phyloP scores from a whole-genome alignment of 1,140 invertebrate species.

The Glomeris maerens region DNA sequence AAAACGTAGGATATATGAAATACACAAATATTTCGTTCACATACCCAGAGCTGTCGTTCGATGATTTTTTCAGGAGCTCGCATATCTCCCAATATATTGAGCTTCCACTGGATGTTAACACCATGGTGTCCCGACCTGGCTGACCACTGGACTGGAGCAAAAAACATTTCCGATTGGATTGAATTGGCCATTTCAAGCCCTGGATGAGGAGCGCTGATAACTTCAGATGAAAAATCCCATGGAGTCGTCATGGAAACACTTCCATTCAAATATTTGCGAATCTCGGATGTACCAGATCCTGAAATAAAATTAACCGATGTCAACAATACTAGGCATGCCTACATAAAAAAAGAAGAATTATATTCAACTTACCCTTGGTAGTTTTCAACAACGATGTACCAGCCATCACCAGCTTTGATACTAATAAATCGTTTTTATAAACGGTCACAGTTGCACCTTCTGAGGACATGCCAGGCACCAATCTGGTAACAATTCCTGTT shows the following conservation, averaged over 20 bases:
- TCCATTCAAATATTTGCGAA: constrained; percentile 31
- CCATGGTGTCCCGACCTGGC: constrained; percentile 16
- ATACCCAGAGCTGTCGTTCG: constrained; percentile 21
- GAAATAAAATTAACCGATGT: constrained; percentile 1
- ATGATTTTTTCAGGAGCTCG: constrained; percentile 15
- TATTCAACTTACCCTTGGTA: constrained; percentile 14
- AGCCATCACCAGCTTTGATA: too few species aligned
- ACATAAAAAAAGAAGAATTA: background rate
- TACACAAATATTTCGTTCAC: too few species aligned
- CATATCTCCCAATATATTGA: constrained; percentile 14
- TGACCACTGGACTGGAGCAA: constrained; percentile 61
- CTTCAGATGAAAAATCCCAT: constrained; percentile 29
- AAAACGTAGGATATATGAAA: too few species aligned
- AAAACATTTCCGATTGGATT: constrained; percentile 80
- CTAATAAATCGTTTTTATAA: too few species aligned
- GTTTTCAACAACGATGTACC: too few species aligned
- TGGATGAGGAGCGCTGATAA: constrained; percentile 60
- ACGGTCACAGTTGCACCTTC: constrained; percentile 21
- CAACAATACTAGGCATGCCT: too few species aligned
- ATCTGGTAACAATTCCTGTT: constrained; percentile 69
- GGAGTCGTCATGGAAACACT: constrained; percentile 33
- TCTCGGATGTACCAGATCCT: constrained; percentile 25
- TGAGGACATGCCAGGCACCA: constrained; percentile 32
- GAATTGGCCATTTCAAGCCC: constrained; percentile 70
- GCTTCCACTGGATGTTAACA: constrained; percentile 21